Evolutionary conservation across 2,797 vertebrate genomes (phyloP).

Genomic region (Pseudomugil tenellus): DNA sequence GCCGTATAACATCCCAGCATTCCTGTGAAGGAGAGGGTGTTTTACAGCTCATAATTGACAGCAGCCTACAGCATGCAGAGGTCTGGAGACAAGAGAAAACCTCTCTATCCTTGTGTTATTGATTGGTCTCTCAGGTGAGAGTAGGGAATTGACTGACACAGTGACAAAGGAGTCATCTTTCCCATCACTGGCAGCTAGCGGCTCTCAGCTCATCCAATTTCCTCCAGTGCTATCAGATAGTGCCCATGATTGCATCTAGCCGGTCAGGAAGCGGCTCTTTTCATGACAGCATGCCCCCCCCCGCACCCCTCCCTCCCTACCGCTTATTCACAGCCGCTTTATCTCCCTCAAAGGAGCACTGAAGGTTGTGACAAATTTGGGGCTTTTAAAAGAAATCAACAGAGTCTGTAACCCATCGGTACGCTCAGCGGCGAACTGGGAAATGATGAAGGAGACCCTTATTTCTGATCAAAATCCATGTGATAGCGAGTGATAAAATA

Average conservation of each 20-base stretch:
- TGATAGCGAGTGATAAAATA: constrained; percentile 59
- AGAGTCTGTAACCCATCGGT: constrained; percentile 56
- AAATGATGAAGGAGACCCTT: constrained; percentile 65
- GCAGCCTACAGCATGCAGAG: constrained; percentile 43
- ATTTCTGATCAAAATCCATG: constrained; percentile 57
- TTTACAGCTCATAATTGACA: constrained; percentile 73
- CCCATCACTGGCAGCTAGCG: constrained; percentile 80
- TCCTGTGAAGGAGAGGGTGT: constrained; percentile 54
- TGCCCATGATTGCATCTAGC: constrained; percentile 81
- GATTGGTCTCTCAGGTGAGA: constrained; percentile 79
- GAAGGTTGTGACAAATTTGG: constrained; percentile 77
- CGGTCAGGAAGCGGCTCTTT: constrained; percentile 78
- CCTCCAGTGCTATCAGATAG: constrained; percentile 82
- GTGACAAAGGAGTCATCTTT: constrained; percentile 88
- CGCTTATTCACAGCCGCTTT: constrained; percentile 63
- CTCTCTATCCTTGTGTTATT: constrained; percentile 63
- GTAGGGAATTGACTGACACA: constrained; percentile 83
- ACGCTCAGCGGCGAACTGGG: constrained; percentile 53
- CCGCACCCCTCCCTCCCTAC: background rate
- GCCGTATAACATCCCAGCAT: constrained; percentile 26
- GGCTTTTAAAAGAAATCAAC: constrained; percentile 73
- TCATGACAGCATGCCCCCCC: constrained; percentile 69
- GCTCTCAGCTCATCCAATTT: constrained; percentile 84
- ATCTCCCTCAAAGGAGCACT: constrained; percentile 68
- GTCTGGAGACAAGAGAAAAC: constrained; percentile 48